phyloP scores from a whole-genome alignment of 2,113 vertebrate species.

The Clarias batrachus region DNA sequence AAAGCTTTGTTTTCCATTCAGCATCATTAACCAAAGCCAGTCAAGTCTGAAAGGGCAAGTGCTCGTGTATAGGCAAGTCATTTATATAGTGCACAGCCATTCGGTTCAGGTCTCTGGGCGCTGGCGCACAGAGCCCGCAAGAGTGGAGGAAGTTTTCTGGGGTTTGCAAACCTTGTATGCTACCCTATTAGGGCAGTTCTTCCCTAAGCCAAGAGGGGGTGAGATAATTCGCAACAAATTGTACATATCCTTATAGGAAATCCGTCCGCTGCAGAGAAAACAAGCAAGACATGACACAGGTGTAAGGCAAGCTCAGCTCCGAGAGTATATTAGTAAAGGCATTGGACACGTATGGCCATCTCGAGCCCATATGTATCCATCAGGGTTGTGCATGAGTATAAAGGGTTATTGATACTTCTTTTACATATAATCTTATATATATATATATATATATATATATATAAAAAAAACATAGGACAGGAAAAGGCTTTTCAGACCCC shows the following conservation, averaged over 20 bases:
- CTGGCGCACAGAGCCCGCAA: slow-evolving; percentile 69
- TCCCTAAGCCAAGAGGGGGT: slow-evolving; percentile 95
- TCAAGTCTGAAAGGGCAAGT: slow-evolving; percentile 68
- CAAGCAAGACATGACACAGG: slow-evolving; percentile 72
- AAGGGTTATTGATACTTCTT: slow-evolving; percentile 2
- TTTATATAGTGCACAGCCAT: slow-evolving; percentile 77
- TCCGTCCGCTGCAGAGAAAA: slow-evolving; percentile 91
- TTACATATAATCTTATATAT: slow-evolving; percentile 21
- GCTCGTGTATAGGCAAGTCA: slow-evolving; percentile 73
- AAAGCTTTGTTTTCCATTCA: slow-evolving; percentile 75
- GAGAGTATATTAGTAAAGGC: slow-evolving; percentile 58
- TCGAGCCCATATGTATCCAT: slow-evolving; percentile 31
- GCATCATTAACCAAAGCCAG: slow-evolving; percentile 74
- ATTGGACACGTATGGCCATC: slow-evolving; percentile 50
- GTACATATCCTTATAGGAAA: slow-evolving; percentile 98
- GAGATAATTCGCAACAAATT: slow-evolving; percentile 95
- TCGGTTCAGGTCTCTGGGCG: slow-evolving; percentile 68
- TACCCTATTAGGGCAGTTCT: slow-evolving; percentile 96
- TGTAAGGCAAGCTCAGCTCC: slow-evolving; percentile 66
- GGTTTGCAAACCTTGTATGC: slow-evolving; percentile 95
- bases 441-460: too few species aligned
- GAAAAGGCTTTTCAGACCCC: slow-evolving; percentile 31
- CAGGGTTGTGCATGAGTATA: slow-evolving; percentile 10
- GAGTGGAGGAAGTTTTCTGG: slow-evolving; percentile 76
- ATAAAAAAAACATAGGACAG: background rate